Conservation (phyloP, 2,797 vertebrate species). For the Scyliorhinus canicula region DNA sequence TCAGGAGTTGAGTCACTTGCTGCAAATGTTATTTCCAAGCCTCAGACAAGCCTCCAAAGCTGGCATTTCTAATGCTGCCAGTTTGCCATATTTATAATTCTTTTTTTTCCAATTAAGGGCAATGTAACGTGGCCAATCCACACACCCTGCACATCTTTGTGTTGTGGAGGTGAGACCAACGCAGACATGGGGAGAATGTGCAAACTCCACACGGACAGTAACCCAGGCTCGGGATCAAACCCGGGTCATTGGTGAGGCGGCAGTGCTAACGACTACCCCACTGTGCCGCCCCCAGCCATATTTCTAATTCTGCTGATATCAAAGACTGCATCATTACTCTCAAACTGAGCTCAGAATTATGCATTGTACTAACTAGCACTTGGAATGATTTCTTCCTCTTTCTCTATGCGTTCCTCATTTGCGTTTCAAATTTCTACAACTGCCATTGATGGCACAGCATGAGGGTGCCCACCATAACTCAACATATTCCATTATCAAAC, state of each 20-base stretch:
- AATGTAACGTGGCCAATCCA: no score
- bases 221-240: no score
- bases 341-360: neutral
- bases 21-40: neutral
- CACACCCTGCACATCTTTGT: no score
- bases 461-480: neutral
- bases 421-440: neutral
- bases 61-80: neutral
- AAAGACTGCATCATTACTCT: neutral
- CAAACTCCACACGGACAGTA: no score
- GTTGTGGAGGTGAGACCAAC: no score
- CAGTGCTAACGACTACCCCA: no score
- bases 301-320: neutral
- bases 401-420: neutral
- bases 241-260: no score
- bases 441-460: neutral
- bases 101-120: no score
- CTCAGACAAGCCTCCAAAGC: neutral
- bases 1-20: no score
- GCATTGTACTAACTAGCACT: neutral
- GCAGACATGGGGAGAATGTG: no score
- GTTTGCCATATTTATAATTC: neutral
- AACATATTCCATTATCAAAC: neutral
- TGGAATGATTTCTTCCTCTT: neutral
- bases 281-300: no score